Base-by-base conservation (phyloP, 2,888 invertebrate species). In the Neelides folsomi region DNA sequence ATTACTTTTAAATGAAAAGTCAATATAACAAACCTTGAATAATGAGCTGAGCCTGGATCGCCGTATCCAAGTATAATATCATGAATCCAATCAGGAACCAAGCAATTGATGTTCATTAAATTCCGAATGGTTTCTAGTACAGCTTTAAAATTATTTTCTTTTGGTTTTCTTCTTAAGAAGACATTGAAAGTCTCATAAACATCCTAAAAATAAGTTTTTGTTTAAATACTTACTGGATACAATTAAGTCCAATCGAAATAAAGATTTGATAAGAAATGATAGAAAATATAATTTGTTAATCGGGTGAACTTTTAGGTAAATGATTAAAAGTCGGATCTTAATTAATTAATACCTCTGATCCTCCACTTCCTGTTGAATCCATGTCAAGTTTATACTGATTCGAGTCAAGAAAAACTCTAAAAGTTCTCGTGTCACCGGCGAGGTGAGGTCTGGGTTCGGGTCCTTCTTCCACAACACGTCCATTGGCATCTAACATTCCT, bases 101-200 rank as follows among this genome's bases (percentile, higher is more conserved):
- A 93, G 69, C 93, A 95, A 70, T 92, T 88, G 0, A 97, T 97
- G 70, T 99, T 99, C 94, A 99, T 95, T 62, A 99, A 76, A 72
- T 97, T 93, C 2, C 98, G 76, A 55, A 99, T 99, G 0, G 98
- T 99, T 71, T 97, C 95, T 65, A 99, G 72, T 1, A 99, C 98
- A 0, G 98, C 98, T 73, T 99, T 99, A 72, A 99, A 99, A 72
- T 99, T 99, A 70, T 99, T 99, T 72, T 98, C 95, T 68, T 99
- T 98, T 0, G 98, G 97, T 70, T 97, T 97, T n/a, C 98, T 79
- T 37, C 98, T 79, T 81, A 99, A 86, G 53, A 99, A 80, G 48
- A 99, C 83, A 70, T 95, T 98, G 72, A 99, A 98, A 10, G 85
- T 82, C 67, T 86, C 86, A 70, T 90, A 89, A 1, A 88, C 82